Percentiles rank a stretch among this genome's conserved stretches.
Conservation (phyloP, 2,888 invertebrate genomes). For the Cepaea hortensis region DNA sequence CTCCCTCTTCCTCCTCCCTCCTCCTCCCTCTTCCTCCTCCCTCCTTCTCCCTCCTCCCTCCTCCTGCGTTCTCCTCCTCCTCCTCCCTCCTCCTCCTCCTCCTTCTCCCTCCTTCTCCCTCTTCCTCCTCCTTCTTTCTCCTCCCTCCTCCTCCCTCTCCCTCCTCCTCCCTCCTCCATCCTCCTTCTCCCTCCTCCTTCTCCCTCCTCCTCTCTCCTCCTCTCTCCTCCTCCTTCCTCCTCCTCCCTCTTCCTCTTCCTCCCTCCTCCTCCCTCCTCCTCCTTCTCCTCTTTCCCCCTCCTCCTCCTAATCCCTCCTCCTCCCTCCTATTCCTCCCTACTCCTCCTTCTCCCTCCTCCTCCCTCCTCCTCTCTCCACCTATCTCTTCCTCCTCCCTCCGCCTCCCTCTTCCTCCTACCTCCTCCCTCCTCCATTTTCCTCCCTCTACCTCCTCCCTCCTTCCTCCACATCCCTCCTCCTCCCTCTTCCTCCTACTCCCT, state of each 20-base stretch:
- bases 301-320: neutral
- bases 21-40: too few species aligned
- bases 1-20: neutral
- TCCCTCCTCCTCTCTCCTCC: neutral
- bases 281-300: neutral
- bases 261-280: neutral
- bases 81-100: too few species aligned
- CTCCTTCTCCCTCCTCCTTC: neutral
- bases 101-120: neutral
- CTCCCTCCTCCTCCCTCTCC: neutral
- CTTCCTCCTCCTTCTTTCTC: neutral
- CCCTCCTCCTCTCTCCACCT: too few species aligned
- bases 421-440: neutral
- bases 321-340: neutral
- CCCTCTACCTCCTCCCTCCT: constrained; percentile 5
- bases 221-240: neutral
- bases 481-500: too few species aligned
- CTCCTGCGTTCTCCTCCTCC: neutral
- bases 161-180: neutral
- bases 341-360: too few species aligned
- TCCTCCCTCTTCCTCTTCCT: neutral
- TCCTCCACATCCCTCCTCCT: too few species aligned
- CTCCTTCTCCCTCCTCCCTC: neutral
- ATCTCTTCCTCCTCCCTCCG: too few species aligned
- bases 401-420: too few species aligned